Base-by-base conservation (phyloP, 37 sponge, comb jelly and placozoan species). In the Crambe crambe region DNA sequence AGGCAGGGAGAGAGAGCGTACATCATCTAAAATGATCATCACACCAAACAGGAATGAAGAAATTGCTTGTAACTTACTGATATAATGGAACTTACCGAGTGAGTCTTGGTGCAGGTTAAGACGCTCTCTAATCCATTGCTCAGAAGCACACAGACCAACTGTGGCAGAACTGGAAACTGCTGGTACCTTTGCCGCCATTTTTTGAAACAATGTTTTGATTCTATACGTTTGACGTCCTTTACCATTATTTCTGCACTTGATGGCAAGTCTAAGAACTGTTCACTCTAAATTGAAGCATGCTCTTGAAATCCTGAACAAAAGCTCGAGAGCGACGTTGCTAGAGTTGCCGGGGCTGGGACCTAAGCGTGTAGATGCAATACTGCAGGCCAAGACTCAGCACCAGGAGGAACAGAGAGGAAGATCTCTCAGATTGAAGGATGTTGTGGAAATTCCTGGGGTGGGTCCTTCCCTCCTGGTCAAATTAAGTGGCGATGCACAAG, bases 41-140 rank as follows among this genome's bases (percentile, higher is more conserved):
- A n/a, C n/a, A n/a, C n/a, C 20, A 36, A 31, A 66, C 67, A 66
- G 8, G 34, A 66, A 62, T 62, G 15, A 26, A n/a, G 63, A 20
- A 20, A 30, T 31, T 18, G 37, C 29, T 66, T 18, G 67, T 6
- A 3, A 66, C 67, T 26, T 36, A 58, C 2, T 66, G 27, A 35
- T 31, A 31, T 47, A 47, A 47, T 6, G 51, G 51, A 26, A 66
- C 87, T 64, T 26, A 95, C 95, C 85, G 21, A 95, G 58, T 12
- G 70, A 42, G 56, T 91, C 92, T 15, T 51, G 68, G 3, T 54
- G 63, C 0, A 95, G 76, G 56, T 90, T 74, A 9, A 95, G 73
- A 22, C 79, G 83, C 51, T 95, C 81, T 73, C 90, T 89, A 26
- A 95, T 91, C 95, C 93, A 91, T 65, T 89, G 74, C 66, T 95